Evolutionary conservation across 2,797 vertebrate species (phyloP), one percentile per base, ranked within the genome.

Genomic region (Holocentrus rufus): DNA sequence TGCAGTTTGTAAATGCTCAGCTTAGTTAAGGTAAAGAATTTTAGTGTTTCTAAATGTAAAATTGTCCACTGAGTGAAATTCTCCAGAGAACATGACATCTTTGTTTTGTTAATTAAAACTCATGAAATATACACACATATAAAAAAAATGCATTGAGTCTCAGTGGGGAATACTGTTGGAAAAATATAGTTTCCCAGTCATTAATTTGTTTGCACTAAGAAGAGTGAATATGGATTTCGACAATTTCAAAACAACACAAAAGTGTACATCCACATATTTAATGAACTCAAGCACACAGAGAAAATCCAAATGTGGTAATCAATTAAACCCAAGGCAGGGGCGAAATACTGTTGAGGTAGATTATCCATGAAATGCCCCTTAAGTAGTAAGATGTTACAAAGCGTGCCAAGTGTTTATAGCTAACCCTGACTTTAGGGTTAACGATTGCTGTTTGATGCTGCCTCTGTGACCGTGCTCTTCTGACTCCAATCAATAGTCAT

Each of bases 401-500:
- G 79, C 73, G 74, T 88, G 78, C 79, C 72, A 79, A 85, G 74
- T 89, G 85, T 89, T 87, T 89, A 88, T 80, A 69, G 81, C 82
- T 87, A 82, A 88, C 82, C 82, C 73, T 36, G 69, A 82, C 86
- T 86, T 25, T 46, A 67, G 80, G 89, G 87, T 90, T 91, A 92
- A 91, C 74, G 81, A 91, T 90, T 76, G 81, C 74, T 89, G 81
- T 90, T 89, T 89, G 83, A 85, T 87, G 71, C 80, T 72, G 81
- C 81, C 76, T 83, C 69, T 49, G 61, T 56, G 62, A 84, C 82
- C 74, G 78, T 30, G 85, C 85, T 87, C 82, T 58, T 85, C 85
- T 78, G 88, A 86, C 86, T 91, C 77, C 76, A 88, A 90, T 94
- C 93, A 89, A 93, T 93, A 92, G 77, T 65, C 87, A 89, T 90